Evolutionary conservation across 1,140 invertebrate genomes (phyloP).

Genomic region (Drosophila parabipectinata): DNA sequence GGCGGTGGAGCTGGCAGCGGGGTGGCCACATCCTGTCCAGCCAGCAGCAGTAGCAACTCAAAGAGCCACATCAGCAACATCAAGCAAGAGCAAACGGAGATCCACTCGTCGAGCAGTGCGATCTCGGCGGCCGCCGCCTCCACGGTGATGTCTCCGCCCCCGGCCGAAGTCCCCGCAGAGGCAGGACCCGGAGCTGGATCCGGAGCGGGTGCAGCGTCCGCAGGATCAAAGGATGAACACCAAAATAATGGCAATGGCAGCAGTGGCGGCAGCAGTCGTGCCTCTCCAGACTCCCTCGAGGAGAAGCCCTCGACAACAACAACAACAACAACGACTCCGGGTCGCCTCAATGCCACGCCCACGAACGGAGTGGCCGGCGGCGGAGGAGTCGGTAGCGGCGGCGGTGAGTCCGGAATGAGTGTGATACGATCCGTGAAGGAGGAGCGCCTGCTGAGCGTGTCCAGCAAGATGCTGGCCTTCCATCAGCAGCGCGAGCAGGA

Average conservation of each 20-base stretch:
- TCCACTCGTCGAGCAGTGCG: slow-evolving; percentile 74
- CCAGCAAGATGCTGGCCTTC: slow-evolving; percentile 78
- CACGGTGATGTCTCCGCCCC: slow-evolving; percentile 83
- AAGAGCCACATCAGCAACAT: slow-evolving; percentile 54
- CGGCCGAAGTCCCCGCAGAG: slow-evolving; percentile 61
- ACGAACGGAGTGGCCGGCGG: slow-evolving; percentile 62
- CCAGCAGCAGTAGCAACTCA: slow-evolving; percentile 49
- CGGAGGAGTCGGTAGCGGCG: slow-evolving; percentile 7
- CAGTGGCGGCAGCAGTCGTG: slow-evolving; percentile 67
- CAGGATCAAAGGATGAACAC: slow-evolving; percentile 48
- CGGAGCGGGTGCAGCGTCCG: slow-evolving; percentile 5
- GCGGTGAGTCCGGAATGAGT: slow-evolving; percentile 61
- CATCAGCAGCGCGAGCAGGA: slow-evolving; percentile 75
- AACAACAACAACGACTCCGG: slow-evolving; percentile 15
- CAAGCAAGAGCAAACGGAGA: slow-evolving; percentile 78
- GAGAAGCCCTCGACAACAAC: slow-evolving; percentile 79
- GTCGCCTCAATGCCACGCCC: slow-evolving; percentile 27
- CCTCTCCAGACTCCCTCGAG: slow-evolving; percentile 80
- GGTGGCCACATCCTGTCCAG: slow-evolving; percentile 38
- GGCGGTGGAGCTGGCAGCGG: slow-evolving; percentile 9
- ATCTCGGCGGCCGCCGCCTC: slow-evolving; percentile 68
- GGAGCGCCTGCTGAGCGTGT: slow-evolving; percentile 74
- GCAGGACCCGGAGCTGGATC: slow-evolving; percentile 1
- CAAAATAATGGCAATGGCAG: slow-evolving; percentile 78
- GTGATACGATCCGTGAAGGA: slow-evolving; percentile 83